Percentiles rank a stretch among this genome's conserved stretches.
Evolutionary conservation across 2,113 vertebrate species (phyloP).

Genomic region (Triplophysa tibetana): DNA sequence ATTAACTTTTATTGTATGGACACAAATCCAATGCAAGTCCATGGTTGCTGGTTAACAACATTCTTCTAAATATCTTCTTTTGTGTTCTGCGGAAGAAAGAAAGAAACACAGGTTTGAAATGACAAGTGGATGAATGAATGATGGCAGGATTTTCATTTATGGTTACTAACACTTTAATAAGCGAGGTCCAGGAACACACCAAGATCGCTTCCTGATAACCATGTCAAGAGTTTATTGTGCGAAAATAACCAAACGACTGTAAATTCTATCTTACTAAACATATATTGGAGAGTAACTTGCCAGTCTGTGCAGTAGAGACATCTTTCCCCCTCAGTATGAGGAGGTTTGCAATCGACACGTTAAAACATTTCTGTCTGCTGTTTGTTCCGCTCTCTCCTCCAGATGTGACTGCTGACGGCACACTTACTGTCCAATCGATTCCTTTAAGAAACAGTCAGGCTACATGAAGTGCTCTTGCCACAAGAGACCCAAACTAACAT

Average conservation of each 20-base stretch:
- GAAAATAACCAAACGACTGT: no score
- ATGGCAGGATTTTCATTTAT: no score
- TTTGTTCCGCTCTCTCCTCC: constrained; percentile 53
- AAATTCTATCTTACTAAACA: not conserved
- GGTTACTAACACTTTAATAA: no score
- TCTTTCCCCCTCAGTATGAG: constrained; percentile 91
- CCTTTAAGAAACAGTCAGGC: constrained; percentile 66
- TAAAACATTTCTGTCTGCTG: constrained; percentile 71
- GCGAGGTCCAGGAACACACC: no score
- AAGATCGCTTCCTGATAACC: not conserved
- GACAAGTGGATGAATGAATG: no score
- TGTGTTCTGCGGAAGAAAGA: no score
- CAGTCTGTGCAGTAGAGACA: constrained; percentile 73
- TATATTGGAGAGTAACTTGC: constrained; percentile 65
- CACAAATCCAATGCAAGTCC: no score
- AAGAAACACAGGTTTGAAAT: no score
- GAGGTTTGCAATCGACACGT: constrained; percentile 90
- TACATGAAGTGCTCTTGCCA: not conserved
- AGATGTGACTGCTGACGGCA: constrained; percentile 58
- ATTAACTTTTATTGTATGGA: no score
- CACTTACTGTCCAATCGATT: constrained; percentile 86
- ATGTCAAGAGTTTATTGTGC: no score
- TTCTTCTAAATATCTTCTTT: no score
- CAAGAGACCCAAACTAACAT: not conserved
- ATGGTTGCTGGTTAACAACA: no score